phyloP scores from a whole-genome alignment of 2,113 vertebrate species.

The Xiphorhynchus elegans region DNA sequence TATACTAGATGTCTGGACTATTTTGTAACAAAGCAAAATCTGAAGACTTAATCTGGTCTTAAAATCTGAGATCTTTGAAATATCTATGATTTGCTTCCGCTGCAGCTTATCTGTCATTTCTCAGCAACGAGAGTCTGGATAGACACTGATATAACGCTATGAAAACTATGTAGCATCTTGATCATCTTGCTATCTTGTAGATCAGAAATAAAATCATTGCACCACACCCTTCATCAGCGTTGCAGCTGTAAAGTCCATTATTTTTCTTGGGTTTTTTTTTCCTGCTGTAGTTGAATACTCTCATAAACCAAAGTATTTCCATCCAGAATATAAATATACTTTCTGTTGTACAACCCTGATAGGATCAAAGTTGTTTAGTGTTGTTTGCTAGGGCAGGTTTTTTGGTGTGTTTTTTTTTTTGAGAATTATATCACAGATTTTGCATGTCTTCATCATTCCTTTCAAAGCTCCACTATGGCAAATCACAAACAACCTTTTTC shows the following conservation, averaged over 20 bases:
- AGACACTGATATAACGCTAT: not conserved
- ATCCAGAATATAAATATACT: not conserved
- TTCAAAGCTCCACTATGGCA: not conserved
- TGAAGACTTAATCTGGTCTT: not conserved
- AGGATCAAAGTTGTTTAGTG: not conserved
- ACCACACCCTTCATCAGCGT: not conserved
- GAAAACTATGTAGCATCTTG: not conserved
- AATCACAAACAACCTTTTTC: not conserved
- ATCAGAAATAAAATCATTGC: not conserved
- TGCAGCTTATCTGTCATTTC: not conserved
- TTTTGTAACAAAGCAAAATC: not conserved
- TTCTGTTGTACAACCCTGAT: not conserved
- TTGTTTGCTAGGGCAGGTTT: not conserved
- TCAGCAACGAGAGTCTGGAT: not conserved
- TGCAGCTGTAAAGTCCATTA: rapidly evolving
- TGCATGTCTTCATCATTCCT: not conserved
- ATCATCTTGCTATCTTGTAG: not conserved
- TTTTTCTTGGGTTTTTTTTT: not conserved
- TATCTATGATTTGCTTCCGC: not conserved
- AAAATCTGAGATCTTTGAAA: not conserved
- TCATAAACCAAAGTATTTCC: not conserved
- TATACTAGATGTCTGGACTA: not conserved
- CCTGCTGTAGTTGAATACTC: not conserved
- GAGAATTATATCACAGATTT: not conserved
- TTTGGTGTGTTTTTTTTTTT: not conserved